Evolutionary conservation across 1,140 invertebrate species (phyloP).

Genomic region (Campoletis sonorensis): DNA sequence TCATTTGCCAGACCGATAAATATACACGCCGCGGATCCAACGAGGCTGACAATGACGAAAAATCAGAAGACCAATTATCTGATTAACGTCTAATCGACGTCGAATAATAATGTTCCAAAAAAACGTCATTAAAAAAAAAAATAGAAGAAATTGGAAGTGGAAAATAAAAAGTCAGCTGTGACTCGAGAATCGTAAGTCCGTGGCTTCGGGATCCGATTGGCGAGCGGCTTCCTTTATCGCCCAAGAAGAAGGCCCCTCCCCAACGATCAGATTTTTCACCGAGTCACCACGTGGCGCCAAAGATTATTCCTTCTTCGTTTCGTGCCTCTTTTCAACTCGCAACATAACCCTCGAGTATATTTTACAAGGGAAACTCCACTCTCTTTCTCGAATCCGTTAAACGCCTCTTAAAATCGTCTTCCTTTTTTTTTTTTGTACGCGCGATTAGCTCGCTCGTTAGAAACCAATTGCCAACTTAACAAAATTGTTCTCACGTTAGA

Average conservation of each 20-base stretch:
- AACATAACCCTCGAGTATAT: background rate
- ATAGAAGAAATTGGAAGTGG: background rate
- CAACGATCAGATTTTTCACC: conserved; percentile 56
- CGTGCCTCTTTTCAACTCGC: background rate
- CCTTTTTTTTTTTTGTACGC: conserved; percentile 14
- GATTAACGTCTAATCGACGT: conserved; percentile 30
- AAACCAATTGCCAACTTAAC: conserved; percentile 1
- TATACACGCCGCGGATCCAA: background rate
- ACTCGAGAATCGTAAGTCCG: background rate
- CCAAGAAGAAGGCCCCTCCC: conserved; percentile 8
- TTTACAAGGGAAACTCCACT: background rate
- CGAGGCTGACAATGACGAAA: conserved; percentile 14
- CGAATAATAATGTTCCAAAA: background rate
- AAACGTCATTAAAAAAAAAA: conserved; percentile 1
- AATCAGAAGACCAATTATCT: conserved; percentile 18
- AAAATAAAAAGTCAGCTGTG: conserved; percentile 17
- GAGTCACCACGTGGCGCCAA: conserved; percentile 68
- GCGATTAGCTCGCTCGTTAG: conserved; percentile 48
- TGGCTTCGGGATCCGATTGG: background rate
- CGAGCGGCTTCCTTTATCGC: conserved; percentile 56
- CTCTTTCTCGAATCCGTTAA: conserved; percentile 10
- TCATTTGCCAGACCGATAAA: background rate
- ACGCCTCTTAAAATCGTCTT: background rate
- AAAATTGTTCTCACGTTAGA: conserved; percentile 2
- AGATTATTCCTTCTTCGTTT: conserved; percentile 53